Evolutionary conservation across 2,797 vertebrate genomes (phyloP), one percentile per base, ranked within the genome.

Genomic region (Malurus leucopterus): DNA sequence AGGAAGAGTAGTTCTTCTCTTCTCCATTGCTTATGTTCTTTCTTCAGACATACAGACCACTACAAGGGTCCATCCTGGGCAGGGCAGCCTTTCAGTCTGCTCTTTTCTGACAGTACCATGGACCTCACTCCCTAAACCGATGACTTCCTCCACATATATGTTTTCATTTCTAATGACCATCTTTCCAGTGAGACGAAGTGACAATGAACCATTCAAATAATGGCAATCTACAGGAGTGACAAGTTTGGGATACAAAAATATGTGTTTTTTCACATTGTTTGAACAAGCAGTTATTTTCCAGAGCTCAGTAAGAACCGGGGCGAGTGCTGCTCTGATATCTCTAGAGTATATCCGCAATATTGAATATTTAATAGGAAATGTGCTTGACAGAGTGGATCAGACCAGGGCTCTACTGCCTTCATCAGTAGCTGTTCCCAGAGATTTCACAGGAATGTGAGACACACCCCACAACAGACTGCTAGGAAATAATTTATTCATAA

Each of bases 401-500:
- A 84, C 24, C 80, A 82, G 19, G 55, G 53, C 24, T 74, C 62
- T 65, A 81, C 78, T 86, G 44, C 91, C 88, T 72, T 91, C 74
- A 59, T 79, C 77, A 63, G 68, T 17, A 81, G 63, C 32, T 84
- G 71, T 69, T 86, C 77, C 54, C 71, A 69, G 65, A 84, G 61
- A 58, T 24, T 78, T 81, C 73, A 78, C 43, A 70, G 86, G 61
- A 95, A 88, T 61, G 44, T 4, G 1, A 34, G 72, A 88, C 72
- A 58, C 36, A 92, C 61, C 87, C 50, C 41, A 51, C 77, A 82
- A 84, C 1, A 80, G 50, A 79, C 36, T 38, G 40, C 40, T 82
- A 88, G 74, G 67, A 84, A 93, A 86, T 55, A 84, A 89, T 86
- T 84, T 79, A 79, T 90, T 77, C 36, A 15, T 50, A 79, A 84